Base-by-base conservation (phyloP, 2,113 vertebrate genomes). In the Pollachius pollachius region DNA sequence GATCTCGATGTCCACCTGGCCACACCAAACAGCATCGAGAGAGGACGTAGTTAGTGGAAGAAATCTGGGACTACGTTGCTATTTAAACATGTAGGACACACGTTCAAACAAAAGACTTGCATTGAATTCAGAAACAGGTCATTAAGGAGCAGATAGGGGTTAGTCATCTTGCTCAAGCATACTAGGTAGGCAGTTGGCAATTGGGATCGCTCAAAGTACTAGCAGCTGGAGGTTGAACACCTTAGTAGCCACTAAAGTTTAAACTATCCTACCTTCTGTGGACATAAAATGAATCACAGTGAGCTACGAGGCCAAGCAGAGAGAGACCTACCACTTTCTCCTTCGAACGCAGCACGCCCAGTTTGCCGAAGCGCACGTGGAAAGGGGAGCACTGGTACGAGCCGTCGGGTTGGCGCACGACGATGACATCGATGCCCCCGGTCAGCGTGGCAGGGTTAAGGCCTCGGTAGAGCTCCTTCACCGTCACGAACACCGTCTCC, bases 1-100 rank as follows among this genome's bases (percentile, higher is more conserved):
- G 75, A 98, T 91, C 88, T 98, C 95, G 64, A 98, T 97, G 75
- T 99, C 97, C 71, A 98, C 96, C 97, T 99, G 67, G 79, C 62
- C 30, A 76, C 59, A 81, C 13, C 0, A 2, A 3, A 41, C 4
- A n/a, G 37, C 58, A 8, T 17, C n/a, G 18, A 52, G 41, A 48
- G 41, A 7, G 2, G 41, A 48, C 41, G 41, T 48, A 9, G 6
- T 48, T 48, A 48, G 41, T 13, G 41, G 41, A 48, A 13, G 41
- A 48, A 48, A 12, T 12, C 41, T 48, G 41, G 41, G 41, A 48
- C 41, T 48, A 9, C 2, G 8, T 48, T 13, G 12, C 41, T 48
- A 48, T 48, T 34, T 34, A 34, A 4, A 34, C 30, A 34, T 34
- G 30, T 48, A 48, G 41, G 8, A 48, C 12, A 48, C 41, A 54